Evolutionary conservation across 2,797 vertebrate genomes (phyloP), one percentile per base, ranked within the genome.

Genomic region (Acipenser oxyrinchus): DNA sequence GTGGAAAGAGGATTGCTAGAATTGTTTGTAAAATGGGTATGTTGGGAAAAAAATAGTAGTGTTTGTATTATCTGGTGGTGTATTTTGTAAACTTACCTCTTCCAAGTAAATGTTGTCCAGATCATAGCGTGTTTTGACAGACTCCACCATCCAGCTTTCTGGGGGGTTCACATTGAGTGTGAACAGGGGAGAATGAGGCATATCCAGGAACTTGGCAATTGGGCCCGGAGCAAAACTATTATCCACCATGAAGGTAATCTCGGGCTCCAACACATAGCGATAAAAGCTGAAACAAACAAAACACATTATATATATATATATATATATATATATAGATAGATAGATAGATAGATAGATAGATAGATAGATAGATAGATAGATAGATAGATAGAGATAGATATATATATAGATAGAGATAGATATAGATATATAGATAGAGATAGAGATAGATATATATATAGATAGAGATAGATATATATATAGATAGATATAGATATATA

Each of bases 91-190:
- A 65, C 77, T 74, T 84, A 98, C 96, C 94, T 99, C 97, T 76
- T 95, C 79, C 69, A 99, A 85, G 80, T 98, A 99, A 85, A 99
- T 99, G 80, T 99, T 99, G 81, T 99, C 97, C 77, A 99, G 89
- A 86, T 99, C 97, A 50, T 99, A 97, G 0, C 93, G 93, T 5
- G 97, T 96, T 77, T 81, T 85, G 63, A 99, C 95, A 7, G 97
- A 97, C 77, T 99, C 96, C 15, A 99, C 94, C 95, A 99, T 98
- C 97, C 97, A 99, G 71, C 94, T 95, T 82, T 99, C 97, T 0
- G 97, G 96, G 8, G 95, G 96, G 82, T 95, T 96, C 60, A 97
- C 84, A 82, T 95, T 98, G 77, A 99, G 80, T 60, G 97, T 99
- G 78, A 99, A 98, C 59, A 99, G 84, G 0, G 95, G 96, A 65